Conservation (phyloP, 2,113 vertebrate genomes). For the Nymphicus hollandicus region DNA sequence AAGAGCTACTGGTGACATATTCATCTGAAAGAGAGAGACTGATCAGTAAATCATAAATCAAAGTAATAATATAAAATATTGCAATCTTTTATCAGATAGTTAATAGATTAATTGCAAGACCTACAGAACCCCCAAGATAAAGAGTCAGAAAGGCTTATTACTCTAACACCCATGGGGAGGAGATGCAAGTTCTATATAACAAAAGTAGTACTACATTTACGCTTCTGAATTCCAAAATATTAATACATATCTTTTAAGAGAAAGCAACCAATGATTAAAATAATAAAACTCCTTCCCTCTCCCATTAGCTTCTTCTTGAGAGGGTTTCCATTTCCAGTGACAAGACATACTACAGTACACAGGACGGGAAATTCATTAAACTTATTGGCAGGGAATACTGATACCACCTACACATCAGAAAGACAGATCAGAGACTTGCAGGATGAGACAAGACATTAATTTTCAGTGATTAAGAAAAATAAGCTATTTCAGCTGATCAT, state of each 20-base stretch:
- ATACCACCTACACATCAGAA: neutral
- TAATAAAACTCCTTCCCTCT: neutral
- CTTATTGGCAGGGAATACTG: neutral
- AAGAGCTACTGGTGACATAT: constrained; percentile 78
- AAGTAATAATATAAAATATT: constrained; percentile 3
- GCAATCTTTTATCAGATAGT: constrained; percentile 17
- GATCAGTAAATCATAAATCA: constrained; percentile 25
- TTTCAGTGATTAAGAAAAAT: constrained; percentile 31
- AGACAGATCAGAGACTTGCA: neutral
- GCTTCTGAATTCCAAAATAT: neutral
- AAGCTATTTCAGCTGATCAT: neutral
- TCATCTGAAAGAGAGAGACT: constrained; percentile 73
- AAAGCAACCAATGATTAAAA: neutral
- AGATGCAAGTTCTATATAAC: neutral
- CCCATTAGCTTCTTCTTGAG: neutral
- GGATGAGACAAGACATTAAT: neutral
- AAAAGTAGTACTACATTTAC: neutral
- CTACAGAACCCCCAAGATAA: neutral
- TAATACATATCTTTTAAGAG: neutral
- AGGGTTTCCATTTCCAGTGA: neutral
- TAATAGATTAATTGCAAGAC: constrained; percentile 9
- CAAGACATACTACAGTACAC: neutral
- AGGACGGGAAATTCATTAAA: neutral
- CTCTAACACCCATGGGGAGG: neutral
- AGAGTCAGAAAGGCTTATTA: neutral